Evolutionary conservation across 1,140 invertebrate genomes (phyloP).

Genomic region (Thaumetopoea pityocampa): DNA sequence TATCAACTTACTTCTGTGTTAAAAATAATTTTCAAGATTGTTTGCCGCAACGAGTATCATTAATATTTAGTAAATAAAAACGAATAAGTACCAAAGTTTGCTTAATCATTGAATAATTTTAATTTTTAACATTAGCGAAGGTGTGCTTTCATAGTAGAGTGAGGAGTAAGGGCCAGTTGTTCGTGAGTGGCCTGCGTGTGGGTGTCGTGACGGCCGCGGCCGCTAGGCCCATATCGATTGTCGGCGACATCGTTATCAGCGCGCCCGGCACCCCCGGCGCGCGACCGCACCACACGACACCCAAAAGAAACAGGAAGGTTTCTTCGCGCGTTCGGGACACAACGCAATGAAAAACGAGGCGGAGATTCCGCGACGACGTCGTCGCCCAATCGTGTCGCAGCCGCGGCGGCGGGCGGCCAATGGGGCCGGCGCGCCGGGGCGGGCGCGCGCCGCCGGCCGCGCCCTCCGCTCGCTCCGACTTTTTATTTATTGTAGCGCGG

Average conservation of each 20-base stretch:
- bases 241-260: conserved; percentile 80
- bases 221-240: conserved; percentile 73
- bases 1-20: too few species aligned
- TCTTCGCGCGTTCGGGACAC: conserved; percentile 63
- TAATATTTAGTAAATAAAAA: too few species aligned
- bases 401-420: conserved; percentile 37
- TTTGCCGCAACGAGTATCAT: too few species aligned
- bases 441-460: conserved; percentile 64
- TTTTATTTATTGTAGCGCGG: conserved; percentile 73
- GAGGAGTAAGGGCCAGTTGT: neutral
- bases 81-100: too few species aligned
- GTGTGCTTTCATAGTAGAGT: conserved; percentile 3
- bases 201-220: conserved; percentile 28
- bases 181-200: neutral
- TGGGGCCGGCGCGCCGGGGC: conserved; percentile 40
- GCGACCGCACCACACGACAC: conserved; percentile 56
- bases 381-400: conserved; percentile 39
- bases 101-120: too few species aligned
- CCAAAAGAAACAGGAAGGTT: conserved; percentile 72
- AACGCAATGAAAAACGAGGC: conserved; percentile 67
- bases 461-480: conserved; percentile 58
- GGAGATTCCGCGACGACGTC: conserved; percentile 50
- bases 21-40: too few species aligned
- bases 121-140: too few species aligned
- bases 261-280: conserved; percentile 54